A percentile compares a stretch with the other conserved stretches of the same genome.
These are phyloP conservation scores for Psittacara wagleri DNA, from an alignment of 2,113 vertebrate genomes.

Conservation along the genomic window DNA sequence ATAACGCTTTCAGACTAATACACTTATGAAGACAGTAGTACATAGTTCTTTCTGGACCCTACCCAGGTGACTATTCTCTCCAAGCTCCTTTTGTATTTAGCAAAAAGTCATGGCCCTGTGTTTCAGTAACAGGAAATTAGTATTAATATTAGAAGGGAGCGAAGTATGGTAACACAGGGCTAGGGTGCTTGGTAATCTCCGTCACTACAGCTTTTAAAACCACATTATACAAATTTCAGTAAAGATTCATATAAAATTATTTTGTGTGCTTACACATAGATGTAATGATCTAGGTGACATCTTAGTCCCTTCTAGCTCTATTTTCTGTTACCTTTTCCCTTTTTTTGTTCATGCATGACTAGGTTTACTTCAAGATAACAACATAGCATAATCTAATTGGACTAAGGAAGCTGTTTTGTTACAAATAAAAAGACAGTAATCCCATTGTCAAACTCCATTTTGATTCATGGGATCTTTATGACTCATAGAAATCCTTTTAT, in stretches of 20 bases:
- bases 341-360: neutral
- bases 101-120: neutral
- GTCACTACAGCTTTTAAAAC: neutral
- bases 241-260: neutral
- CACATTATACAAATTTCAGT: neutral
- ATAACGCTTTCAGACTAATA: neutral
- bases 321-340: neutral
- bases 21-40: neutral
- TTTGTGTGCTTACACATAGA: neutral
- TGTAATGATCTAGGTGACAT: neutral
- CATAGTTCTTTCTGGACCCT: neutral
- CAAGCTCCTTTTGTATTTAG: neutral
- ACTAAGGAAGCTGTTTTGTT: neutral
- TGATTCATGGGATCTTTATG: neutral
- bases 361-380: neutral
- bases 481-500: neutral
- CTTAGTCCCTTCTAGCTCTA: neutral
- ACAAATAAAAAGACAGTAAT: neutral
- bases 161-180: neutral
- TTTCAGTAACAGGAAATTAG: neutral
- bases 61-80: neutral
- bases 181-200: neutral
- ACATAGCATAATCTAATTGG: neutral
- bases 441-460: neutral
- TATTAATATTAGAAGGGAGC: neutral